Conservation (phyloP, 2,113 vertebrate genomes). For the Lepidothrix coronata region DNA sequence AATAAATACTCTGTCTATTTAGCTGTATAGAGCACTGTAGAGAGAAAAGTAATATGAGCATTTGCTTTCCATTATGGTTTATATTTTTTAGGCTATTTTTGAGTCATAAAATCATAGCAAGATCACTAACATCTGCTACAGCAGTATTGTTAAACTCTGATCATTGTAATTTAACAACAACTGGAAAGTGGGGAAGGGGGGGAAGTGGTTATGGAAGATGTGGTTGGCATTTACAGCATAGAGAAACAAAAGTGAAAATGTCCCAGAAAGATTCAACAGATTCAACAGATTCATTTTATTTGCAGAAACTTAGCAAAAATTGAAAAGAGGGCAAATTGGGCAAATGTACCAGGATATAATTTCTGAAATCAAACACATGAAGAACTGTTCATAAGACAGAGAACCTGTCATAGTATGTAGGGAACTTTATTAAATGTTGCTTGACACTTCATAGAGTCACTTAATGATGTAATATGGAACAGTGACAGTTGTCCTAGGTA, state of each 20-base stretch:
- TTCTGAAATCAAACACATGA: neutral
- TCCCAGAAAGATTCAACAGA: neutral
- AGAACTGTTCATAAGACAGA: neutral
- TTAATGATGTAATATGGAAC: neutral
- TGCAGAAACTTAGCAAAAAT: neutral
- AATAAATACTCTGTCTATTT: neutral
- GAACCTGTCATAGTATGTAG: neutral
- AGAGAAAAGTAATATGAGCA: neutral
- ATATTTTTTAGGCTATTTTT: neutral
- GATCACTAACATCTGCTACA: neutral
- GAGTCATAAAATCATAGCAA: neutral
- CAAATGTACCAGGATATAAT: neutral
- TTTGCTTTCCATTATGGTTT: neutral
- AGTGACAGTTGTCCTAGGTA: neutral
- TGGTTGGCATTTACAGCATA: neutral
- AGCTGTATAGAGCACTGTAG: neutral
- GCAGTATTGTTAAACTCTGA: neutral
- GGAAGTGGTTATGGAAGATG: neutral
- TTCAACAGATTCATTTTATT: neutral
- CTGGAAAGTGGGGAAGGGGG: neutral
- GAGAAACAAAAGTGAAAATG: neutral
- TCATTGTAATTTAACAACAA: neutral
- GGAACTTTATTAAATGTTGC: neutral
- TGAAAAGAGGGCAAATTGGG: neutral
- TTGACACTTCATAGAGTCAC: neutral